Evolutionary conservation across 2,113 vertebrate genomes (phyloP), one percentile per base, ranked within the genome.

Genomic region (Nematolebias whitei): DNA sequence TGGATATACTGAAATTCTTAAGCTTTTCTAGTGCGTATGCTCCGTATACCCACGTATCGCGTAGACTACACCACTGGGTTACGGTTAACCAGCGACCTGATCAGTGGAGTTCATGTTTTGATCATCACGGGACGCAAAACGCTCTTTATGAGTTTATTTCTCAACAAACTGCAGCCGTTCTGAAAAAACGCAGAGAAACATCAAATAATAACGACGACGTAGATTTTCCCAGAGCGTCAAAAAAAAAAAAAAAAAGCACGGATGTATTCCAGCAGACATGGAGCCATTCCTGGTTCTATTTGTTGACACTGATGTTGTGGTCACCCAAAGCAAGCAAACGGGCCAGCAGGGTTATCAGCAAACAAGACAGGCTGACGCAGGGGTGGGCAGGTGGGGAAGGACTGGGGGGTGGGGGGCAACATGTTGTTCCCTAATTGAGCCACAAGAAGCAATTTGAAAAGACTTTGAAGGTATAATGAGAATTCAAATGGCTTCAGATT

Each of bases 361-460:
- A 85, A 84, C 58, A 79, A 88, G 90, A 87, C 92, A 81, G 83
- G 63, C 87, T 88, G 91, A 84, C 89, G 88, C 85, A 76, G 67
- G 26, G 54, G 38, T 79, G 59, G 3, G 26, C 26, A 29, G 3
- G 26, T 29, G 26, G 3, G 26, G 3, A 7, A 4, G 26, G 3
- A 18, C 10, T 5, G 16, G 43, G 18, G 44, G 13, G 44, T 5
- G 43, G 0, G 16, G 55, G 47, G 50, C 38, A 11, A 57, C 66
- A 49, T 75, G 76, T 74, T 79, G 58, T 82, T 54, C 20, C 56
- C 76, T 90, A 87, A 86, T 83, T 85, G 74, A 88, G 68, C 73
- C 68, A 56, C 68, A 58, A 24, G 56, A 4, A 43, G 58, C 63
- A 70, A 83, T 84, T 84, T 72, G 45, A 43, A 58, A 39, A 63